phyloP scores from a whole-genome alignment of 2,113 vertebrate species.

The Noctilio leporinus region DNA sequence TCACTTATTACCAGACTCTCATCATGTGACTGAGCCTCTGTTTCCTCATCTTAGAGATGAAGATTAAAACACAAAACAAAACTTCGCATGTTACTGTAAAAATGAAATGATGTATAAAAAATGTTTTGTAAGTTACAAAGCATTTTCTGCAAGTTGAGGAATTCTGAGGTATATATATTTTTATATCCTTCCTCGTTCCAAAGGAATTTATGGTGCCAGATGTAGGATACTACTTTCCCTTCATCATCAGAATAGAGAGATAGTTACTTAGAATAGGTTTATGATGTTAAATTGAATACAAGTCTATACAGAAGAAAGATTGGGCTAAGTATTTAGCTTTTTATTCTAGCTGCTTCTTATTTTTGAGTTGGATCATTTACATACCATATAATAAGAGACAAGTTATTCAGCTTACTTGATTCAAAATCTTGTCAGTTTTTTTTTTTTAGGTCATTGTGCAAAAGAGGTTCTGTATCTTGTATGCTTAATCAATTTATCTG shows the following conservation, averaged over 20 bases:
- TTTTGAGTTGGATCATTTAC: background rate
- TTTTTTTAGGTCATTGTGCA: background rate
- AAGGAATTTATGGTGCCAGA: background rate
- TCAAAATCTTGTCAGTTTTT: background rate
- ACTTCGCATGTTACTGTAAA: background rate
- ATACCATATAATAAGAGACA: background rate
- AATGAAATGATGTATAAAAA: background rate
- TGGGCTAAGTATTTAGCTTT: background rate
- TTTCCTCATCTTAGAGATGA: background rate
- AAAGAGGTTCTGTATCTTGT: background rate
- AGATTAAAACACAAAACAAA: background rate
- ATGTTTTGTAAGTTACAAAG: background rate
- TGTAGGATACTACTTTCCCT: background rate
- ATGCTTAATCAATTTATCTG: background rate
- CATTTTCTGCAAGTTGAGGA: background rate
- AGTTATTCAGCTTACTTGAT: background rate
- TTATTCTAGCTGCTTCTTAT: background rate
- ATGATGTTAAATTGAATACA: background rate
- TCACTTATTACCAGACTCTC: background rate
- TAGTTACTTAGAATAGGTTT: background rate
- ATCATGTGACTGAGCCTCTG: background rate
- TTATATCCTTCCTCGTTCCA: background rate
- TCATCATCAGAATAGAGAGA: background rate
- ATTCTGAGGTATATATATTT: background rate
- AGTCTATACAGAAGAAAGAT: background rate